Evolutionary conservation across 2,113 vertebrate genomes (phyloP).

Genomic region (Thymallus thymallus): DNA sequence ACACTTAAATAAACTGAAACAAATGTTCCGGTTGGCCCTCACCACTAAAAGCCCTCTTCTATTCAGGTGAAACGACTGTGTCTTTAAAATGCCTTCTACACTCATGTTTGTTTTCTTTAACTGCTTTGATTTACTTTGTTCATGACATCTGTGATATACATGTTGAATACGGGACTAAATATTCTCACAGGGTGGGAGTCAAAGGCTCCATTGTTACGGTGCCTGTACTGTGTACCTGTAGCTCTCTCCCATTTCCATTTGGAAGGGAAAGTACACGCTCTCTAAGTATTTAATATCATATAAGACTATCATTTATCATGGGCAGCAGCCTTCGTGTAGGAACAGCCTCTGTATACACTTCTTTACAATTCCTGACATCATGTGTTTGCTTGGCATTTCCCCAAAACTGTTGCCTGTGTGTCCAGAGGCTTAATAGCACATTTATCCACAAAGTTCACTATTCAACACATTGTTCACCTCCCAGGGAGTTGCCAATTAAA

Average conservation of each 20-base stretch:
- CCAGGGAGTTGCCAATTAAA: conserved; percentile 61
- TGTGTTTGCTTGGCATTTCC: conserved; percentile 65
- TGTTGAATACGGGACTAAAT: conserved; percentile 26
- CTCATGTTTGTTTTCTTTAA: conserved; percentile 49
- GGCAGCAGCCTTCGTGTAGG: conserved; percentile 65
- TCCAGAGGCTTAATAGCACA: conserved; percentile 52
- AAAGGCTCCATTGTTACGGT: conserved; percentile 24
- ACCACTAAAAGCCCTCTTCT: background rate
- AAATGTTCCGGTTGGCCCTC: background rate
- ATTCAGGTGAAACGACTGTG: background rate
- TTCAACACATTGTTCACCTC: conserved; percentile 61
- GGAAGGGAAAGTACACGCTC: conserved; percentile 63
- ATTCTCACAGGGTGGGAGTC: conserved; percentile 18
- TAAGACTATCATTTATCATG: conserved; percentile 58
- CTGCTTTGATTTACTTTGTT: conserved; percentile 41
- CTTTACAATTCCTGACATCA: conserved; percentile 69
- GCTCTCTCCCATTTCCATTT: conserved; percentile 43
- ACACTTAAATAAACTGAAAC: background rate
- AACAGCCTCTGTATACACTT: conserved; percentile 46
- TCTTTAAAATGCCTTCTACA: no score
- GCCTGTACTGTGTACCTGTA: conserved; percentile 35
- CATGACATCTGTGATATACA: conserved; percentile 45
- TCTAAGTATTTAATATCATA: conserved; percentile 60
- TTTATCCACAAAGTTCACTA: conserved; percentile 59
- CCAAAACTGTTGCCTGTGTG: conserved; percentile 63